Conservation (phyloP, 2,888 invertebrate species). For the Elmis aenea region DNA sequence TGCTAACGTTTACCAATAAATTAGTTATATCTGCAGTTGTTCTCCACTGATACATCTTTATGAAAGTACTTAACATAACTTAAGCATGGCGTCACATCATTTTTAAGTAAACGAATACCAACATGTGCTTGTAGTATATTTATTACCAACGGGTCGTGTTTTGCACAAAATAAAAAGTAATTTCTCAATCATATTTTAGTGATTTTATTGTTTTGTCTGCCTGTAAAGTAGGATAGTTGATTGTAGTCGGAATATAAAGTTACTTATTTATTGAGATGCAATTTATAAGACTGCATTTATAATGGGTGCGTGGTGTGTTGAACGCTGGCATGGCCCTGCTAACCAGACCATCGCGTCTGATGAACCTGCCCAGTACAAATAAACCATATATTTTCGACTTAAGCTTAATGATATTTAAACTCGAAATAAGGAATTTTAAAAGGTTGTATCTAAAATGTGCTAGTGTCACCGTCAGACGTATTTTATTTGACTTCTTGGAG, state of each 20-base stretch:
- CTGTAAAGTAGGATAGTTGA: conserved; percentile 48
- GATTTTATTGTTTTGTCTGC: conserved; percentile 48
- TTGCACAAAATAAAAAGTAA: conserved; percentile 42
- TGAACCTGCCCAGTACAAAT: conserved; percentile 25
- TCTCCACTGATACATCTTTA: conserved; percentile 30
- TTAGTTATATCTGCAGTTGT: conserved; percentile 22
- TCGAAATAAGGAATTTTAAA: too few relatives aligned
- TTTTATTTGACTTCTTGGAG: too few relatives aligned
- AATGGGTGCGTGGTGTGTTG: conserved; percentile 41
- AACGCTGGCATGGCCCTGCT: conserved; percentile 26
- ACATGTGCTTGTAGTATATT: conserved; percentile 41
- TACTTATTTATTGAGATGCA: conserved; percentile 48
- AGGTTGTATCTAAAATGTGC: too few relatives aligned
- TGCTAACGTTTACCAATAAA: too few relatives aligned
- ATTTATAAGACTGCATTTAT: conserved; percentile 48
- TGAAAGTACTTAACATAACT: conserved; percentile 36
- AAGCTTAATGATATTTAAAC: too few relatives aligned
- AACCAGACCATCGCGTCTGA: conserved; percentile 25
- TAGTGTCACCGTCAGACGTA: too few relatives aligned
- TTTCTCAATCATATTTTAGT: conserved; percentile 49
- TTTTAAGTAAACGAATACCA: conserved; percentile 29
- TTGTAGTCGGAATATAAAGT: conserved; percentile 48
- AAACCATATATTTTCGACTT: too few relatives aligned
- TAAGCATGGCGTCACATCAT: conserved; percentile 32
- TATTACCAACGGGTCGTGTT: conserved; percentile 42